Base-by-base conservation (phyloP, 2,888 invertebrate species). In the Piscicola geometra region DNA sequence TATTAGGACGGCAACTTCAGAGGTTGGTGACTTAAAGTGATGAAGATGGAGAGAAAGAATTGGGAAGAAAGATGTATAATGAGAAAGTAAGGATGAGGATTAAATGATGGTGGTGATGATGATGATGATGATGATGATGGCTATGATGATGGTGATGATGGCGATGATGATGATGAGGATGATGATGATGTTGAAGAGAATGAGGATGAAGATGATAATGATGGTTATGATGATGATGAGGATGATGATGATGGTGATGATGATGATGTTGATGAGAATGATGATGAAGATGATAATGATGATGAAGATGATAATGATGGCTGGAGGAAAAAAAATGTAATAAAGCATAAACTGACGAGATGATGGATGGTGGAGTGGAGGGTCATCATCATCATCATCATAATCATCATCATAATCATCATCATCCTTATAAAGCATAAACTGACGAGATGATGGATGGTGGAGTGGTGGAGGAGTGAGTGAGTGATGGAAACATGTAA, bases 111-210 rank as follows among this genome's bases (percentile, higher is more conserved):
- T 32, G 67, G 1, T 32, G 67, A 67, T 30, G 67, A 67, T 67
- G 67, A 67, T 67, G 67, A 67, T 72, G 56, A 56, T 52, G 50
- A 56, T 56, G 72, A 32, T 30, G 32, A 77, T 67, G 74, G n/a
- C 35, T 18, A 67, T 74, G 74, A 74, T 74, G 74, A 72, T 72
- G 72, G 52, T 52, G 72, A 72, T 72, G 52, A 52, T 47, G 72
- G 56, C 56, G 72, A 56, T 72, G 72, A 72, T 56, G 66, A 35
- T 21, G 25, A 69, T 2, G 69, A 35, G 35, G 25, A 41, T 2
- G 69, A 69, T 15, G 25, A 35, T 35, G 33, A 33, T 5, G 25
- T n/a, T 35, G 30, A 68, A 32, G n/a, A 68, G 36, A 36, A 33
- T 18, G 41, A 35, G 35, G 35, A 69, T 35, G 35, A 33, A 32